Base-by-base conservation (phyloP, 2,797 vertebrate species). In the Valencia hispanica region DNA sequence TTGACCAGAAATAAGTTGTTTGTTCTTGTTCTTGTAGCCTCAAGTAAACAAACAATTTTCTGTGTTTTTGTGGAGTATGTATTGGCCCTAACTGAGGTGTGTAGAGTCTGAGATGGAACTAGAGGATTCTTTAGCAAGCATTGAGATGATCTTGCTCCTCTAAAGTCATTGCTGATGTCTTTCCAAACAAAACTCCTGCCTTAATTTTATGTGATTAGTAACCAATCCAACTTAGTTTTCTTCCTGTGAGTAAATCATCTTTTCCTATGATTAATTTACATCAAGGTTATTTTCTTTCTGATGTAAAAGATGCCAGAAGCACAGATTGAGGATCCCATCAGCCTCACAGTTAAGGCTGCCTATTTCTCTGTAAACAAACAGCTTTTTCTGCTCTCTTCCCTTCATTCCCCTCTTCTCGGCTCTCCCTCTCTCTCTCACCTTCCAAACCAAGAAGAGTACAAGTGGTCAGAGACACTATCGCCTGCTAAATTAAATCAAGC, bases 401-500 rank as follows among this genome's bases (percentile, higher is more conserved):
- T 85, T 82, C 74, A 17, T 81, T 76, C 78, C 83, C 34, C 68
- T 75, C 82, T 69, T 53, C 78, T 48, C 27, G 59, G 71, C 82
- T 14, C 81, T 86, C 81, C 55, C 82, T 84, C 80, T 86, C 81
- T 72, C 36, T 15, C 87, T 92, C 83, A 85, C 82, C 79, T 81
- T 78, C 89, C 85, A 85, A 91, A 93, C 94, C 91, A 90, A 92
- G 90, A 85, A 82, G 89, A 88, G 87, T 81, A 80, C 91, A 92
- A 94, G 94, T 93, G 92, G 91, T 90, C 90, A 57, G 89, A 90
- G 89, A 91, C 93, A 84, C 91, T 93, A 93, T 95, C 92, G 87
- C 84, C 70, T 73, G 88, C 87, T 93, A 94, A 95, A 95, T 95
- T 94, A 94, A 95, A 96, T 96, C 93, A 95, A 94, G 88, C 74